These are phyloP conservation scores for Eristalis pertinax DNA, from an alignment of 2,888 invertebrate species.

Conservation along the genomic window DNA sequence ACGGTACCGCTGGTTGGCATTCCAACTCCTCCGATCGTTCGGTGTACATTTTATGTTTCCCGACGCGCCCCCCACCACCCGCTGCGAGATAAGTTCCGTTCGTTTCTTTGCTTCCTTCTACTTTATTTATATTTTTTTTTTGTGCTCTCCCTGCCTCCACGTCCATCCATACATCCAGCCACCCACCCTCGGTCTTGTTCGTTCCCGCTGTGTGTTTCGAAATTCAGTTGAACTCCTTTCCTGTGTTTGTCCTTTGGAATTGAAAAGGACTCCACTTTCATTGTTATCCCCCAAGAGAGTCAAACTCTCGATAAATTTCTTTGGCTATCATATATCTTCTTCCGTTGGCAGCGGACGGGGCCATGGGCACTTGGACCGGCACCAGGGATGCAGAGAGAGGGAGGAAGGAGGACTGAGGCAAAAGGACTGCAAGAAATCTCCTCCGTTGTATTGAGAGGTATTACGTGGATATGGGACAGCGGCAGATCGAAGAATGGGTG, in stretches of 20 bases:
- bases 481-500: constrained; percentile 6
- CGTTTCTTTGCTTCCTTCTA: constrained; percentile 12
- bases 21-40: constrained; percentile 43
- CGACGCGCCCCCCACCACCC: constrained; percentile 2
- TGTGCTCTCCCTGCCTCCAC: background rate
- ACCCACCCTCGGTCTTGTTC: background rate
- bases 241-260: constrained; percentile 46
- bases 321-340: constrained; percentile 69
- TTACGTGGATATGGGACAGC: constrained; percentile 41
- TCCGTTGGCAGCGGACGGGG: constrained; percentile 61
- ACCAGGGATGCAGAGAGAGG: background rate
- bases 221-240: background rate
- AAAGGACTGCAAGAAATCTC: constrained; percentile 50
- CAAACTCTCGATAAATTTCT: constrained; percentile 70
- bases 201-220: background rate
- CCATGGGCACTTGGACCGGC: constrained; percentile 16
- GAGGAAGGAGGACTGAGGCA: too few relatives aligned
- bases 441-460: constrained; percentile 54
- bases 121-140: constrained; percentile 4
- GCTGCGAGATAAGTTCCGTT: constrained; percentile 28
- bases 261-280: constrained; percentile 67
- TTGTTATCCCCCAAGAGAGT: constrained; percentile 60
- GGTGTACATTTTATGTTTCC: constrained; percentile 57
- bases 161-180: background rate
- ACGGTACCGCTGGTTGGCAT: constrained; percentile 36